A percentile compares a stretch with the other conserved stretches of the same genome.
phyloP scores from a whole-genome alignment of 2,888 invertebrate species.

The Drosophila greeni region DNA sequence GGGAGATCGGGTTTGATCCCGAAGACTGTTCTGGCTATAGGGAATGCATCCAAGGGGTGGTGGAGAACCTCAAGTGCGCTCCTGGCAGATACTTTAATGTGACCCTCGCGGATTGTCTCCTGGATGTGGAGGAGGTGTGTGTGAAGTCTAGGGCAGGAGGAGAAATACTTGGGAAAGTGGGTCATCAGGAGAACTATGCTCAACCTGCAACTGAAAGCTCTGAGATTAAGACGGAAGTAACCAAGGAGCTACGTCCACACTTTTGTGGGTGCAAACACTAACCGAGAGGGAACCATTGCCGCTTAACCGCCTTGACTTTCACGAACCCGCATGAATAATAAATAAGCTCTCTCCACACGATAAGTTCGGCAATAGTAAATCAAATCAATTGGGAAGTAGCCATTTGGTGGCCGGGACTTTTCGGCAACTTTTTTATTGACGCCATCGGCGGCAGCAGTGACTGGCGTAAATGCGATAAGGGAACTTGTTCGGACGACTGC shows the following conservation, averaged over 20 bases:
- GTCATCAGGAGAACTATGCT: not conserved
- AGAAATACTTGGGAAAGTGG: not conserved
- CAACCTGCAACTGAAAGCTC: not conserved
- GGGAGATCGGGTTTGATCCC: conserved; percentile 6
- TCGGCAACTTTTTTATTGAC: conserved; percentile 25
- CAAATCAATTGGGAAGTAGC: conserved; percentile 8
- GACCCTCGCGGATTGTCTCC: conserved; percentile 1
- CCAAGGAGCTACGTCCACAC: too few relatives aligned
- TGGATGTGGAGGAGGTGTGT: conserved; percentile 13
- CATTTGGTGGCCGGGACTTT: conserved; percentile 31
- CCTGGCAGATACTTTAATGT: conserved; percentile 34
- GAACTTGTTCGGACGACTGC: conserved; percentile 2
- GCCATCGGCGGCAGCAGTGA: conserved; percentile 22
- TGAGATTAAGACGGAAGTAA: not conserved
- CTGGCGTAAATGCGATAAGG: conserved; percentile 31
- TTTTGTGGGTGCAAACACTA: not conserved
- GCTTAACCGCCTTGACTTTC: not conserved
- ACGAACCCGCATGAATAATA: conserved; percentile 19
- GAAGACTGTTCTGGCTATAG: conserved; percentile 21
- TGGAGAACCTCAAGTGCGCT: conserved; percentile 6
- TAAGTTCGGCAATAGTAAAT: conserved; percentile 15
- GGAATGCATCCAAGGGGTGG: conserved; percentile 5
- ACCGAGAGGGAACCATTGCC: not conserved
- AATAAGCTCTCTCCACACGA: conserved; percentile 20
- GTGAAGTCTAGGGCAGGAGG: not conserved